These are phyloP conservation scores for Bostrychus sinensis DNA, from an alignment of 2,113 vertebrate genomes.

Conservation along the genomic window DNA sequence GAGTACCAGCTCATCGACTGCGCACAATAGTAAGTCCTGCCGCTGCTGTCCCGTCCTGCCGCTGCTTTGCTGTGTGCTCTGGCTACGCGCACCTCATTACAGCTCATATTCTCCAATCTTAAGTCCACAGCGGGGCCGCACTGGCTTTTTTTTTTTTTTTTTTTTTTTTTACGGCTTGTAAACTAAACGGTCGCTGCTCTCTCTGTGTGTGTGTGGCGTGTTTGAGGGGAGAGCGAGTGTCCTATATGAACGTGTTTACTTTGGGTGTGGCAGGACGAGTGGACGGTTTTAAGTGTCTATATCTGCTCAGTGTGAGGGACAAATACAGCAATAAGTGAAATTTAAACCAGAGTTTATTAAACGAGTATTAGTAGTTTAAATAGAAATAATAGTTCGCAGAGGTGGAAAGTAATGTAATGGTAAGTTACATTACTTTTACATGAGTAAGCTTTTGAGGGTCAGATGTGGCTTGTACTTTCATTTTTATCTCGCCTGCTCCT, in stretches of 20 bases:
- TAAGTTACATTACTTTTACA: too few relatives aligned
- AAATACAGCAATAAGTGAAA: too few relatives aligned
- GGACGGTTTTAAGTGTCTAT: constrained; percentile 40
- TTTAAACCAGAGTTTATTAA: too few relatives aligned
- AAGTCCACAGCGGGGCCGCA: not conserved
- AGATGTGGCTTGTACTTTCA: too few relatives aligned
- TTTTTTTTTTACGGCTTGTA: constrained; percentile 17
- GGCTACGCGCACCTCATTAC: not conserved
- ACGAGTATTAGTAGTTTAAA: too few relatives aligned
- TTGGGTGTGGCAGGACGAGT: constrained; percentile 66
- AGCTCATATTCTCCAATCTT: not conserved
- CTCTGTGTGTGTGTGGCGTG: constrained; percentile 18
- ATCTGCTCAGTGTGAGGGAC: too few relatives aligned
- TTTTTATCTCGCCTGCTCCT: too few relatives aligned
- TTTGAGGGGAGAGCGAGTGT: constrained; percentile 36
- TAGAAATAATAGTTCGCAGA: too few relatives aligned
- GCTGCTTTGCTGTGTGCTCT: not conserved
- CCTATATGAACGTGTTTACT: constrained; percentile 66
- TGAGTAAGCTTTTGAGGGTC: too few relatives aligned
- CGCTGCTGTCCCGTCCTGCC: too few relatives aligned
- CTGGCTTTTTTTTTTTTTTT: not conserved
- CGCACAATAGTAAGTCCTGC: constrained; percentile 98
- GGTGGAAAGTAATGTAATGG: too few relatives aligned
- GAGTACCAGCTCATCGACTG: constrained; percentile 99
- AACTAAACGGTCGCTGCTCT: constrained; percentile 27